A percentile compares a stretch with the other conserved stretches of the same genome.
phyloP scores from a whole-genome alignment of 2,113 vertebrate species.

The Cygnus atratus region DNA sequence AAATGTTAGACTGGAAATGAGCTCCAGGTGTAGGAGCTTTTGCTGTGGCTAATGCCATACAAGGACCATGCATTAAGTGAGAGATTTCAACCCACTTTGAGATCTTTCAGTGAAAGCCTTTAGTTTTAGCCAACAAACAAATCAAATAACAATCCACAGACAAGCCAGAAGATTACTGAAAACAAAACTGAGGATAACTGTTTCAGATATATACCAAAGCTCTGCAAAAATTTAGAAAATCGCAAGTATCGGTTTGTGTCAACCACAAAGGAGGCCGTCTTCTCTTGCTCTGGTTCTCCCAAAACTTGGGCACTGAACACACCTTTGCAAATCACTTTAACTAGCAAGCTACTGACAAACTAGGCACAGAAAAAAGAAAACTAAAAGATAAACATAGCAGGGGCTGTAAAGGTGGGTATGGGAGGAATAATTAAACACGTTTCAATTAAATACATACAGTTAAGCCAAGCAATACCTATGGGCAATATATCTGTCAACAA shows the following conservation, averaged over 20 bases:
- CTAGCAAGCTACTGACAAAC: not conserved
- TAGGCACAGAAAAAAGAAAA: not conserved
- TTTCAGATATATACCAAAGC: not conserved
- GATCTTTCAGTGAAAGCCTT: not conserved
- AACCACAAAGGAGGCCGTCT: not conserved
- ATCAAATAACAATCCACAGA: not conserved
- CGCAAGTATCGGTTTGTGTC: not conserved
- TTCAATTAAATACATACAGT: conserved; percentile 48
- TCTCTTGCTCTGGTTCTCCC: not conserved
- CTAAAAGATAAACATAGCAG: not conserved
- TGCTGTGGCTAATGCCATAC: not conserved
- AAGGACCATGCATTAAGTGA: not conserved
- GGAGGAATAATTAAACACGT: conserved; percentile 41
- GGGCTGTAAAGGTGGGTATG: not conserved
- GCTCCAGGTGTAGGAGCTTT: not conserved
- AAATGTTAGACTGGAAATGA: conserved; percentile 12
- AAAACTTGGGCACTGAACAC: accelerated
- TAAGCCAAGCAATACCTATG: conserved; percentile 45
- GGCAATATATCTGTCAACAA: conserved; percentile 51
- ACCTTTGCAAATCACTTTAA: not conserved
- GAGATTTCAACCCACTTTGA: not conserved
- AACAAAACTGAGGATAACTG: not conserved
- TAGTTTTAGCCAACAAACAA: not conserved
- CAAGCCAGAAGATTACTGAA: not conserved
- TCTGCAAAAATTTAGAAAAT: not conserved